A percentile compares a stretch with the other conserved stretches of the same genome.
These are phyloP conservation scores for Ethmia dodecea DNA, from an alignment of 2,888 invertebrate species.

Conservation along the genomic window DNA sequence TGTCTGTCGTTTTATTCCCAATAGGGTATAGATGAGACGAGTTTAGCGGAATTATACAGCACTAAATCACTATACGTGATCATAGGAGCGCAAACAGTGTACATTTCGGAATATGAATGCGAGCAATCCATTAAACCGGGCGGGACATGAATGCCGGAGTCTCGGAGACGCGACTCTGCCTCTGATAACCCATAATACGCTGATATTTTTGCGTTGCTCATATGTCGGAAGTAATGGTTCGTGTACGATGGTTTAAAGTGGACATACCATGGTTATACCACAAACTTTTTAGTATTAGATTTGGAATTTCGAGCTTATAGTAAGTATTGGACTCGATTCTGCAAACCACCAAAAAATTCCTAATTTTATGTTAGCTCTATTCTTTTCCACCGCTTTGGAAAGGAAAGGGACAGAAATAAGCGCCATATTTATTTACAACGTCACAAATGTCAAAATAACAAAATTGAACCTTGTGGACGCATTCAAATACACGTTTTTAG, in stretches of 20 bases:
- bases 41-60: constrained; percentile 34
- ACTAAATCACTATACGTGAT: constrained; percentile 60
- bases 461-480: no score
- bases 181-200: constrained; percentile 76
- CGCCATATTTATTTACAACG: no score
- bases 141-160: constrained; percentile 56
- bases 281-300: no score
- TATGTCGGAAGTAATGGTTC: constrained; percentile 76
- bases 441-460: no score
- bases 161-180: constrained; percentile 62
- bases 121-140: constrained; percentile 72
- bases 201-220: constrained; percentile 77
- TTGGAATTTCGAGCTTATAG: no score
- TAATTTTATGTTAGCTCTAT: no score
- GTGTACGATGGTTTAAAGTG: constrained; percentile 39
- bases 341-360: no score
- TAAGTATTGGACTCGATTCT: no score
- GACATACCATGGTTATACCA: no score
- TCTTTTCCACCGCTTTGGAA: no score
- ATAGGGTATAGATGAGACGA: constrained; percentile 11
- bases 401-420: no score
- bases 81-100: constrained; percentile 63
- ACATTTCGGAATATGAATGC: constrained; percentile 69
- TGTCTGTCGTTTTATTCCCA: constrained; percentile 23
- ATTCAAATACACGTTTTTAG: no score